Base-by-base conservation (phyloP, 2,888 invertebrate species). In the Cryptosula pallasiana region DNA sequence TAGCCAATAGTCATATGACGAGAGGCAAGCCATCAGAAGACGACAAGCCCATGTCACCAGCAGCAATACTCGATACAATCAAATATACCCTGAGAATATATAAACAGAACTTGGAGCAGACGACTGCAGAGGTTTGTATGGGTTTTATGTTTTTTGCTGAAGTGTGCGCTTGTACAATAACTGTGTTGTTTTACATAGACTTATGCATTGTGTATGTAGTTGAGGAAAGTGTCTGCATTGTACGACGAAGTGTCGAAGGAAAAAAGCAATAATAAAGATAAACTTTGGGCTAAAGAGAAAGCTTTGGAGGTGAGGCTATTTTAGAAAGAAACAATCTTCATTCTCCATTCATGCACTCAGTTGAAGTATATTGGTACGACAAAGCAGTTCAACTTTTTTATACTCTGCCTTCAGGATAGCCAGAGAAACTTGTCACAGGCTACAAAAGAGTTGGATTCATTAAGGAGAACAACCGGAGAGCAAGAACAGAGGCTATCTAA, bases 231-330 rank as follows among this genome's bases (percentile, higher is more conserved):
- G 73, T 81, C 80, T 74, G 78, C 78, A 71, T 74, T 76, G 2
- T 75, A 76, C 72, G 79, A 79, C 35, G 77, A 76, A 27, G 71
- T 81, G 29, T 74, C 75, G 35, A 82, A 79, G 71, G 83, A 83
- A 72, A 73, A 79, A 36, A 78, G 79, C 35, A 75, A 80, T 16
- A 79, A 78, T 75, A 80, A 80, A 69, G 80, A 81, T 69, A 78
- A 80, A 77, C 77, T 82, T 70, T 78, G 77, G 75, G 76, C 79
- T 2, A 83, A 82, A 73, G 82, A 83, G 73, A 82, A 81, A 75
- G 76, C 82, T 0, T 74, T 82, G 35, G 81, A 83, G 78, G 81
- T 80, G 69, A 73, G 72, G 32, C 0, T 25, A 25, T 3, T 29
- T 29, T 34, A n/a, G n/a, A n/a, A n/a, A n/a, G n/a, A n/a, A n/a